Base-by-base conservation (phyloP, 2,888 invertebrate genomes). In the Platycheirus albimanus region DNA sequence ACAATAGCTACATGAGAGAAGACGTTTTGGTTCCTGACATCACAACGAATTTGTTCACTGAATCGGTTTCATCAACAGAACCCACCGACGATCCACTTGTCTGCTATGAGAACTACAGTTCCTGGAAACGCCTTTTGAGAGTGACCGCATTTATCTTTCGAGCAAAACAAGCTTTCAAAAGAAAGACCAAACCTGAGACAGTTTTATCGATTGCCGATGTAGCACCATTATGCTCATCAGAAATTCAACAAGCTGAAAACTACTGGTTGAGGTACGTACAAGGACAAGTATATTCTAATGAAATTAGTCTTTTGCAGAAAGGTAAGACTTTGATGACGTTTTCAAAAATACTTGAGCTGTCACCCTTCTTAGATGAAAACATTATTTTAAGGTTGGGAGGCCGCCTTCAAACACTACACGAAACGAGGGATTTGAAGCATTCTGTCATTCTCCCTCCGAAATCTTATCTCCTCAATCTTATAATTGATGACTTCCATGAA, bases 201-300 rank as follows among this genome's bases (percentile, higher is more conserved):
- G 8, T 66, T 10, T 10, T 33, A 11, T 2, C 11, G 6, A 17
- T 52, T 33, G 17, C 15, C 5, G 52, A 52, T 33, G 33, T 52
- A 2, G 30, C 28, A 11, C 66, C 66, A 8, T 19, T 51, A 15
- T 51, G 33, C 11, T 15, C 51, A 3, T 17, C 11, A 5, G 41
- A 66, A 11, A 41, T 52, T 13, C 28, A 51, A 0, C 7, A 17
- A n/a, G 38, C 64, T 20, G 43, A 58, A 17, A 58, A 58, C 10
- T 11, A 43, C 8, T 58, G 58, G 43, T 15, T 58, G 10, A 58
- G 66, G 66, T 66, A 51, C 28, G 66, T 47, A 24, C 66, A 66
- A 51, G 2, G 38, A 7, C 20, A n/a, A 17, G 2, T 28, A 17
- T 66, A 24, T 66, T 2, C 24, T 56, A 56, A 45, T 10, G 69